Base-by-base conservation (phyloP, 2,797 vertebrate species). In the Anas bahamensis region DNA sequence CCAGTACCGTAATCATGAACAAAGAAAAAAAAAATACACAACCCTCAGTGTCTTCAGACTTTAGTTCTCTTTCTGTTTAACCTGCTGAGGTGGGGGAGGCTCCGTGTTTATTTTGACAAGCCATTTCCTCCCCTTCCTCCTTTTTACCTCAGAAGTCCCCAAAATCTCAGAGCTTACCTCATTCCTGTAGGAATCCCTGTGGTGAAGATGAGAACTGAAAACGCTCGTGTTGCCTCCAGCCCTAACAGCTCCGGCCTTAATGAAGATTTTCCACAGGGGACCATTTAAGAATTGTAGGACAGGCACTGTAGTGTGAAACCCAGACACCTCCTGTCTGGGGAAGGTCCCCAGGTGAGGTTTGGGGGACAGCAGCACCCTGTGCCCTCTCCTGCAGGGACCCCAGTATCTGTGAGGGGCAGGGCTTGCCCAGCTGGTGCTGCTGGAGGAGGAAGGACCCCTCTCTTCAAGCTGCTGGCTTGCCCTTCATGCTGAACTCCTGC, bases 51-150 rank as follows among this genome's bases (percentile, higher is more conserved):
- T 46, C 64, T 88, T 92, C 60, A 89, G 79, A 60, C 52, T 74
- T 71, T 56, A 86, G 6, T 89, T 92, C 65, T 73, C 53, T 77
- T 83, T 88, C 60, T 91, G n/a, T 50, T 63, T 83, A 86, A 80
- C 9, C 24, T 48, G 19, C 33, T 68, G 59, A 94, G 68, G 31
- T 60, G 39, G 70, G 24, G 17, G 42, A 88, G 80, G 68, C 24
- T 84, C 73, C 83, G 22, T 91, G 42, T 61, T 93, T 61, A 18
- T 89, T 91, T 91, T 70, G 26, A 69, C 26, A 71, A 89, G 29
- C 31, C 17, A 3, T 78, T 93, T 83, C 33, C 21, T 89, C 75
- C 56, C 46, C 26, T 71, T 85, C 28, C 13, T 86, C 5, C 31
- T 33, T 61, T 65, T 81, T 63, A 50, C 74, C 37, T 79, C 37